Evolutionary conservation across 2,797 vertebrate genomes (phyloP), one percentile per base, ranked within the genome.

Genomic region (Argya squamiceps): DNA sequence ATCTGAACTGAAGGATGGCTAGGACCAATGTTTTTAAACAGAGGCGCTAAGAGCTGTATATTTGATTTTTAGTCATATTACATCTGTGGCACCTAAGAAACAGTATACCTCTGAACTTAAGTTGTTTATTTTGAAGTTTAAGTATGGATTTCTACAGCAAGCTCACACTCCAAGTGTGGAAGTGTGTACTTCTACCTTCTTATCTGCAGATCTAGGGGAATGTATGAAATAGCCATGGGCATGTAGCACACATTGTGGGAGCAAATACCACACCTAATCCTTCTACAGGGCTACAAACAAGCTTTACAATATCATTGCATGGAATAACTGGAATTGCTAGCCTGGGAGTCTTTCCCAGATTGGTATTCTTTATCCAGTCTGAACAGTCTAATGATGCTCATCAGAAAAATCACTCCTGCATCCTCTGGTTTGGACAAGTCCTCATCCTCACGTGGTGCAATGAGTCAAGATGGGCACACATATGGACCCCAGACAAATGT

Each of bases 401-500:
- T 36, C 12, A 69, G 43, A 53, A 75, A 88, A 90, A 56, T n/a
- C 13, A 5, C 5, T 85, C 19, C 17, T 1, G 0, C 29, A 34
- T 34, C 37, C 20, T 43, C 36, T 53, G 29, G 15, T 55, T 92
- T 62, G 39, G 64, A 22, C 11, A 69, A 83, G 29, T 44, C 23
- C 15, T 94, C 62, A 36, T 68, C 32, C 27, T 71, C 10, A 6
- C 4, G 6, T 10, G 15, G 29, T 6, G 4, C 21, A 62, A 3
- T 41, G n/a, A 58, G 32, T 71, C 24, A 43, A 67, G 37, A 32
- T 39, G 27, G 24, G 22, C 30, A 55, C 30, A 22, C 11, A 23
- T 27, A n/a, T 9, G 34, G 26, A 76, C 56, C 20, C 8, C 16
- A 62, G 43, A 62, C 0, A 0, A 84, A 46, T 12, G 18, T 3